Percentiles rank a stretch among this genome's conserved stretches.
Conservation (phyloP, 2,113 vertebrate species). For the Odocoileus hemionus region DNA sequence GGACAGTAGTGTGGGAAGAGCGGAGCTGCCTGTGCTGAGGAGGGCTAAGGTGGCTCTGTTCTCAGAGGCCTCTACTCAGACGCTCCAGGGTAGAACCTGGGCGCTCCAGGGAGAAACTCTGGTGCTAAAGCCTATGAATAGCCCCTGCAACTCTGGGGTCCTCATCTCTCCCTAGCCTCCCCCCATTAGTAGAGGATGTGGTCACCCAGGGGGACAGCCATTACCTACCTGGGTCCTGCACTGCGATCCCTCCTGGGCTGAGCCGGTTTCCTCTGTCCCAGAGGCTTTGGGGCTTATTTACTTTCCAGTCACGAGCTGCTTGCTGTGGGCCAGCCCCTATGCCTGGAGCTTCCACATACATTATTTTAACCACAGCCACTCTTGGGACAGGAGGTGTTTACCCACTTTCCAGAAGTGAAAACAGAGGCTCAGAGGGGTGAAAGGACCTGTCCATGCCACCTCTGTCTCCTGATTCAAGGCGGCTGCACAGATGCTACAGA, state of each 20-base stretch:
- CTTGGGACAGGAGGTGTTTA: not conserved
- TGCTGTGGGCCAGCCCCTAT: not conserved
- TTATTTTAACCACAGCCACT: not conserved
- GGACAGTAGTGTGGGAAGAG: too few species aligned
- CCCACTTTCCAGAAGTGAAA: not conserved
- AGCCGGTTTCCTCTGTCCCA: not conserved
- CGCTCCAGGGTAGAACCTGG: not conserved
- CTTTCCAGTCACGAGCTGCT: not conserved
- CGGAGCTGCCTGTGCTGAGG: not conserved
- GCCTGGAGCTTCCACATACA: not conserved
- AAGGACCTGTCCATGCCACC: not conserved
- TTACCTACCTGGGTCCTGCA: not conserved
- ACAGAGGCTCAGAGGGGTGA: not conserved
- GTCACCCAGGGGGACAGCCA: too few species aligned
- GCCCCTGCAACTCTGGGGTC: fast-evolving
- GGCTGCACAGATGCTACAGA: not conserved
- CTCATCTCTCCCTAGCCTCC: not conserved
- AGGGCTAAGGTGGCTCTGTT: not conserved
- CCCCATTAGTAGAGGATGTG: not conserved
- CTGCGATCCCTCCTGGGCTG: too few species aligned
- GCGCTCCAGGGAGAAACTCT: not conserved
- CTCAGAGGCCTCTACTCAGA: not conserved
- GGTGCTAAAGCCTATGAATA: not conserved
- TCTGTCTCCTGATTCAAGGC: not conserved
- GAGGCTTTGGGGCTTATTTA: not conserved